phyloP scores from a whole-genome alignment of 2,113 vertebrate species.

The Vulpes ferrilata region DNA sequence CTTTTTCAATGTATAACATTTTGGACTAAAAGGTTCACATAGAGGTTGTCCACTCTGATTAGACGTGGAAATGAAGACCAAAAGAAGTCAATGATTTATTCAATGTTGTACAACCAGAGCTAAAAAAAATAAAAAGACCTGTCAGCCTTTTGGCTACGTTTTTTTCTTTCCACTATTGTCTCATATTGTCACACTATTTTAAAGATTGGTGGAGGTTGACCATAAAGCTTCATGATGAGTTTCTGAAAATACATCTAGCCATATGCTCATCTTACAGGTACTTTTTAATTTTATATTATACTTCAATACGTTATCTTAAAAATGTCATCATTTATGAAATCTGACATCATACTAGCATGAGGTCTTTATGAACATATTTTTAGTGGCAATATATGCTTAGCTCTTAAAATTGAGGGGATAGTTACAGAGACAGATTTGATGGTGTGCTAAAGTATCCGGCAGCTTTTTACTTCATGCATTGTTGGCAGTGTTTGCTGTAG shows the following conservation, averaged over 20 bases:
- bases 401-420: not conserved
- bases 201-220: slow-evolving; percentile 62
- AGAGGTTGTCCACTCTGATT: not conserved
- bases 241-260: not conserved
- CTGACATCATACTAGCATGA: slow-evolving; percentile 70
- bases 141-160: not conserved
- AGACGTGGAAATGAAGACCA: not conserved
- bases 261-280: not conserved
- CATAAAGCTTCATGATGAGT: slow-evolving; percentile 56
- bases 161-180: not conserved
- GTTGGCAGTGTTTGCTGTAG: not conserved
- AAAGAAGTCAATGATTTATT: not conserved
- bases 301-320: not conserved
- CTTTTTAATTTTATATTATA: slow-evolving; percentile 17
- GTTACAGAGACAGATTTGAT: not conserved
- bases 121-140: not conserved
- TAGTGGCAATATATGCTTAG: not conserved
- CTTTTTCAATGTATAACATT: not conserved
- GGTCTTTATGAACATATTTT: slow-evolving; percentile 74
- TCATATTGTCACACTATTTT: slow-evolving; percentile 46
- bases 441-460: not conserved
- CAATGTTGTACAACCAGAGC: not conserved
- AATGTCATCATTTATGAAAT: slow-evolving; percentile 65
- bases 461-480: not conserved
- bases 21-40: not conserved